These are phyloP conservation scores for Cercocebus atys DNA, from an alignment of 2,113 vertebrate species.

Conservation along the genomic window DNA sequence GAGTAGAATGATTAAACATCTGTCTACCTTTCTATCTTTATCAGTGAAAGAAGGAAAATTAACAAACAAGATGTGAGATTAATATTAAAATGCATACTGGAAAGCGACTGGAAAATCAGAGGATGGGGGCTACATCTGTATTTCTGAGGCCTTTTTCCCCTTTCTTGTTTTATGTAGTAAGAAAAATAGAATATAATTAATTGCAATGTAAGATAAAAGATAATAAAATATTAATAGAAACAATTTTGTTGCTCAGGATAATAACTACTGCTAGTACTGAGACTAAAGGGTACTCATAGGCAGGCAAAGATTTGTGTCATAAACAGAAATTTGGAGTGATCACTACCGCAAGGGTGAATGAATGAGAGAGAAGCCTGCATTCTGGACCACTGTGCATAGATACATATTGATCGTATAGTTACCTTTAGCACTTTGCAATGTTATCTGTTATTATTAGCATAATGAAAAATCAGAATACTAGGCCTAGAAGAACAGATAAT, in stretches of 20 bases:
- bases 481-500: not conserved
- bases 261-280: not conserved
- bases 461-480: not conserved
- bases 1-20: not conserved
- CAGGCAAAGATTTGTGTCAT: not conserved
- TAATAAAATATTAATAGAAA: not conserved
- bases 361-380: not conserved
- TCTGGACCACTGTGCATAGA: not conserved
- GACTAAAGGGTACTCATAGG: not conserved
- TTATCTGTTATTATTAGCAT: not conserved
- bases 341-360: not conserved
- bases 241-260: not conserved
- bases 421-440: not conserved
- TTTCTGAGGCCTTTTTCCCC: not conserved
- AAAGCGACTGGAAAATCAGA: not conserved
- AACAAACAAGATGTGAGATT: not conserved
- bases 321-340: not conserved
- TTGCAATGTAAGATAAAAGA: not conserved
- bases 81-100: not conserved
- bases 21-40: not conserved
- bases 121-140: not conserved
- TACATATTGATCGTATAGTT: not conserved
- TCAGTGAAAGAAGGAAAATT: not conserved
- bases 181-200: not conserved
- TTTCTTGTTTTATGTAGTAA: not conserved